These are phyloP conservation scores for Apistogramma diplotaenia DNA, from an alignment of 2,113 vertebrate species.

Conservation along the genomic window DNA sequence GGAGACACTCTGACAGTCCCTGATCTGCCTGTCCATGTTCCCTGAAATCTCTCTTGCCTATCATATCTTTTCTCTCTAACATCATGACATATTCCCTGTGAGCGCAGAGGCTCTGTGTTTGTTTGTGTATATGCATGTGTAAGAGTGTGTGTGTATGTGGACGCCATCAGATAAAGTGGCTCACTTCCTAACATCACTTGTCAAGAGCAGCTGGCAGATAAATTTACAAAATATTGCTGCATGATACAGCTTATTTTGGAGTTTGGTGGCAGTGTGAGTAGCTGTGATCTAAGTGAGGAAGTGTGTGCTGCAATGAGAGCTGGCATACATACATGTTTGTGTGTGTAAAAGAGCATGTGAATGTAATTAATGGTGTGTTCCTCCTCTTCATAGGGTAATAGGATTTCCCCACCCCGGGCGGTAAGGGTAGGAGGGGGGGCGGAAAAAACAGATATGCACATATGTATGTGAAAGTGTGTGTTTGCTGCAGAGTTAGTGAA, in stretches of 20 bases:
- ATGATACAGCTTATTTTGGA: slow-evolving; percentile 28
- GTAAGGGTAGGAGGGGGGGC: slow-evolving; percentile 40
- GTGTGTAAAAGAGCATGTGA: slow-evolving; percentile 63
- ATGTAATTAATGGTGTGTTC: slow-evolving; percentile 80
- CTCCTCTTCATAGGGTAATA: slow-evolving; percentile 78
- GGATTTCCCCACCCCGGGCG: slow-evolving; percentile 74
- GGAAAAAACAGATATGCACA: not conserved
- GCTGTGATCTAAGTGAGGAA: slow-evolving; percentile 1
- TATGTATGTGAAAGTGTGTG: slow-evolving; percentile 29
- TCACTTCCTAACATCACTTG: slow-evolving; percentile 46
- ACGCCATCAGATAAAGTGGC: slow-evolving; percentile 40
- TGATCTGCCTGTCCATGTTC: slow-evolving; percentile 59
- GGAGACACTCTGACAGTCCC: slow-evolving; percentile 57
- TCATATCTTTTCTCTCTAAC: slow-evolving; percentile 43
- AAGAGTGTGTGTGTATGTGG: not conserved
- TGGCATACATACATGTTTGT: slow-evolving; percentile 59
- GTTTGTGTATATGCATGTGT: not conserved
- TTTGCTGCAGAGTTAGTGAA: slow-evolving; percentile 53
- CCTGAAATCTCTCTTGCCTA: slow-evolving; percentile 59
- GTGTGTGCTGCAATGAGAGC: slow-evolving; percentile 9
- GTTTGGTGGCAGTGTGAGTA: not conserved
- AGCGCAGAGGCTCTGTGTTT: not conserved
- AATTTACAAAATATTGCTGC: slow-evolving; percentile 21
- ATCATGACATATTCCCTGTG: slow-evolving; percentile 36
- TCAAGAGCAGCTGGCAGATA: slow-evolving; percentile 33